Base-by-base conservation (phyloP, 2,888 invertebrate species). In the Labia minor region DNA sequence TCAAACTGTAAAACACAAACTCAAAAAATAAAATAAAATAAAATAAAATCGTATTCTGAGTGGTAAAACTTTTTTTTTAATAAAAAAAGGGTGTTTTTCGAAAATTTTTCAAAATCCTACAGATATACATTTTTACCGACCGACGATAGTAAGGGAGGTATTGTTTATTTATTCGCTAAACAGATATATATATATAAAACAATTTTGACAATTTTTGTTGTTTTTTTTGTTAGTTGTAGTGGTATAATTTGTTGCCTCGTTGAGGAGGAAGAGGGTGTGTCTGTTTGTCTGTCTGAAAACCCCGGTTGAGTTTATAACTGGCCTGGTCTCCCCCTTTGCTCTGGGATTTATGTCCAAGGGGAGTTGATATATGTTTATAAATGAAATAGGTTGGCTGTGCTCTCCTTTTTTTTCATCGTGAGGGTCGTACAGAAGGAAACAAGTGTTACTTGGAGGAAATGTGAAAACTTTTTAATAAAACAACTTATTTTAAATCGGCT, bases 311-410 rank as follows among this genome's bases (percentile, higher is more conserved):
- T 49, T 49, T 49, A 49, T 49, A 49, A 49, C 49, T 49, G 16
- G 49, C 49, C 49, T 16, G 49, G 49, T 14, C 14, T 49, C 16
- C 49, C 26, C 49, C 16, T 49, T 33, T 49, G 49, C 49, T 49
- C 3, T 8, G 49, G 49, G 49, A 49, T 49, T 49, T 49, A 49
- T 49, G 49, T 49, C 49, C 3, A 14, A 49, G 49, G 49, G 49
- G 49, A 49, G 49, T 49, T 49, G 49, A 49, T 49, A 49, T 49
- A 49, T 49, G 49, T 49, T 49, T 49, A 49, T 49, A 49, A 49
- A 49, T 49, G 49, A 49, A 49, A 49, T 49, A 49, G 49, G 49
- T 49, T 49, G 2, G 16, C 6, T n/a, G n/a, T 11, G n/a, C 3
- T n/a, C n/a, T 6, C 6, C 33, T 33, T 33, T 33, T n/a, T 49